Percentiles rank a stretch among this genome's conserved stretches.
These are phyloP conservation scores for Asteroscopus sphinx DNA, from an alignment of 2,888 invertebrate genomes.

Conservation along the genomic window DNA sequence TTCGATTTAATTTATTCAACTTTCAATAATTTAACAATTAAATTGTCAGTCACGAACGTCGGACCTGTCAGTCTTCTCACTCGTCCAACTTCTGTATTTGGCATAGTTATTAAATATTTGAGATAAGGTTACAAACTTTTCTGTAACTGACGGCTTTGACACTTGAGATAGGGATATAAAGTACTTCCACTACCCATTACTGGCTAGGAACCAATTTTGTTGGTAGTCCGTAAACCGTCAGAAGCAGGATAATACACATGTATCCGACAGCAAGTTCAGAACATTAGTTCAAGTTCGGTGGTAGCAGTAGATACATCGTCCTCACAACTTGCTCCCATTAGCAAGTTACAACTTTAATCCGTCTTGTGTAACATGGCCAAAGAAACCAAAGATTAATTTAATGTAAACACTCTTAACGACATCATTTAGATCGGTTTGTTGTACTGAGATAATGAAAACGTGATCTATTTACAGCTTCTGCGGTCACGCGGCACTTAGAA, in stretches of 20 bases:
- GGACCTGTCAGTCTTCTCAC: constrained; percentile 6
- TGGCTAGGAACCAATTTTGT: not conserved
- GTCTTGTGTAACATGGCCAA: constrained; percentile 45
- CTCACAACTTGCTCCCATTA: constrained; percentile 42
- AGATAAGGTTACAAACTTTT: constrained; percentile 4
- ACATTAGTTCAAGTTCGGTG: constrained; percentile 24
- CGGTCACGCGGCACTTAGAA: constrained; percentile 20
- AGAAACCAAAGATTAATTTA: constrained; percentile 54
- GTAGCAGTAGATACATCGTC: constrained; percentile 15
- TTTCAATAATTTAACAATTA: constrained; percentile 32
- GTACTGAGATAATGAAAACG: constrained; percentile 33
- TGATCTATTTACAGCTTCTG: constrained; percentile 28
- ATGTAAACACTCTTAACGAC: constrained; percentile 35
- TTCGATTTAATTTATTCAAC: constrained; percentile 39
- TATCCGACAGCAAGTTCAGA: constrained; percentile 17
- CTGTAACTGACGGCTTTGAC: not conserved
- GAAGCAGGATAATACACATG: constrained; percentile 1
- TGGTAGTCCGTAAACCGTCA: not conserved
- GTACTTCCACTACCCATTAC: no score
- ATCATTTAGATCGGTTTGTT: constrained; percentile 26
- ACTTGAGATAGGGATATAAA: constrained; percentile 5
- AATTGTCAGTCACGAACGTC: constrained; percentile 30
- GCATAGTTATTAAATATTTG: constrained; percentile 15
- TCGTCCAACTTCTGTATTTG: constrained; percentile 7
- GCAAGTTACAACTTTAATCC: constrained; percentile 43